Conservation (phyloP, 2,888 invertebrate genomes). For the Operophtera brumata region DNA sequence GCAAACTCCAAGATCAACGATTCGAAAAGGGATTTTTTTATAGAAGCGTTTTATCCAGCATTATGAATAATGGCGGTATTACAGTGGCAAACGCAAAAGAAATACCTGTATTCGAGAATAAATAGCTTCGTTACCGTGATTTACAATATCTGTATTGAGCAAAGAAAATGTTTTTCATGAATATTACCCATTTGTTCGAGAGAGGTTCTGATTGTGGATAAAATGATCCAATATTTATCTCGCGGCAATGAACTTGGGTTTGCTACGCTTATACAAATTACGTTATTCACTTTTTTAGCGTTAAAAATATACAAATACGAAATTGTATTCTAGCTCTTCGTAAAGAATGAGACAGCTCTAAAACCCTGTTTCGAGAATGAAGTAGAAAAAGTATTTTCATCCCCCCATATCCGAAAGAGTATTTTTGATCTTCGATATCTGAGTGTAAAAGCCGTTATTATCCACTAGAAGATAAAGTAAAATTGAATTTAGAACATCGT, state of each 20-base stretch:
- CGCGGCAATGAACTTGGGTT: background rate
- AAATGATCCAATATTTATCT: constrained; percentile 11
- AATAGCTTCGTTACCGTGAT: constrained; percentile 55
- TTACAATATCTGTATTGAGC: constrained; percentile 45
- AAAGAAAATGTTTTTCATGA: constrained; percentile 36
- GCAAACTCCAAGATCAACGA: background rate
- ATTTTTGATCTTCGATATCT: no score
- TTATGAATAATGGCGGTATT: constrained; percentile 28
- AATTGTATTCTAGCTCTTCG: no score
- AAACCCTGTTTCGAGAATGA: no score
- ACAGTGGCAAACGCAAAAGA: constrained; percentile 34
- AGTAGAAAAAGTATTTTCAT: no score
- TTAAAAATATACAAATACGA: no score
- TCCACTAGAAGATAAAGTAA: no score
- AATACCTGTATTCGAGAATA: constrained; percentile 40
- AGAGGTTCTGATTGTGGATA: constrained; percentile 12
- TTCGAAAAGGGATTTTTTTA: background rate
- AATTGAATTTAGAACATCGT: no score
- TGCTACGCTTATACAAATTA: background rate
- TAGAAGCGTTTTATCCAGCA: background rate
- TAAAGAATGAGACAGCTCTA: no score
- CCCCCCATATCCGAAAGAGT: no score
- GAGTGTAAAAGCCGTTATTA: no score
- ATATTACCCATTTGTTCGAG: constrained; percentile 24
- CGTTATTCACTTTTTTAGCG: background rate